Evolutionary conservation across 2,113 vertebrate genomes (phyloP).

Genomic region (Lutjanus erythropterus): DNA sequence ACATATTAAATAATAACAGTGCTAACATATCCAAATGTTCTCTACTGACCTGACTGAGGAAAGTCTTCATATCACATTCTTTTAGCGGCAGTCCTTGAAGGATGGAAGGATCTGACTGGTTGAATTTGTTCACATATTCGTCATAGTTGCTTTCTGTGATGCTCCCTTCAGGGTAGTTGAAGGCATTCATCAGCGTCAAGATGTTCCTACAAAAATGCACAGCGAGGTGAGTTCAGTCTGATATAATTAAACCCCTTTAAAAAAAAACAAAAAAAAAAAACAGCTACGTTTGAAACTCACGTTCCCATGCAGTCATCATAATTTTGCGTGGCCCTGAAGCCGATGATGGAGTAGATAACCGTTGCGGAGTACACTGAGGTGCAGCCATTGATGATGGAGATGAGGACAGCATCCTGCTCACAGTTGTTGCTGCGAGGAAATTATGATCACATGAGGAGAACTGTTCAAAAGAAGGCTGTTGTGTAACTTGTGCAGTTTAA

Average conservation of each 20-base stretch:
- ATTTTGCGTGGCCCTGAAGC: constrained; percentile 93
- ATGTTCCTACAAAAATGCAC: constrained; percentile 76
- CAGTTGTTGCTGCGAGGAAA: constrained; percentile 91
- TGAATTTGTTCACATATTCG: constrained; percentile 42
- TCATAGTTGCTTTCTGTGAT: constrained; percentile 80
- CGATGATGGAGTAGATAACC: constrained; percentile 96
- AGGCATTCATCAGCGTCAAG: constrained; percentile 75
- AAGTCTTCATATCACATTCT: constrained; percentile 72
- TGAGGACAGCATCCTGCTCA: constrained; percentile 91
- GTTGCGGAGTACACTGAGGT: constrained; percentile 95
- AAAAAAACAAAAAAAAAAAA: too few relatives aligned
- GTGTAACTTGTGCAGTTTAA: neutral
- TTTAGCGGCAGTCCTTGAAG: constrained; percentile 68
- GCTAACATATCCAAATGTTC: neutral
- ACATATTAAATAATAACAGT: neutral
- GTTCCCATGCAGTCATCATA: constrained; percentile 87
- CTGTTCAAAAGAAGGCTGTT: neutral
- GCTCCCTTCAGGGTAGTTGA: constrained; percentile 74
- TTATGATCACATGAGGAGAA: neutral
- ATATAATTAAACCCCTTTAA: neutral
- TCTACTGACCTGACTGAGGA: constrained; percentile 81
- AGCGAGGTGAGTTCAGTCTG: neutral
- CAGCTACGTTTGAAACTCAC: constrained; percentile 70
- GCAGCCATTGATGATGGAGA: constrained; percentile 95
- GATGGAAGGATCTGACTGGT: constrained; percentile 70